A percentile compares a stretch with the other conserved stretches of the same genome.
phyloP scores from a whole-genome alignment of 2,888 invertebrate genomes.

The Trissonchulus sp. region DNA sequence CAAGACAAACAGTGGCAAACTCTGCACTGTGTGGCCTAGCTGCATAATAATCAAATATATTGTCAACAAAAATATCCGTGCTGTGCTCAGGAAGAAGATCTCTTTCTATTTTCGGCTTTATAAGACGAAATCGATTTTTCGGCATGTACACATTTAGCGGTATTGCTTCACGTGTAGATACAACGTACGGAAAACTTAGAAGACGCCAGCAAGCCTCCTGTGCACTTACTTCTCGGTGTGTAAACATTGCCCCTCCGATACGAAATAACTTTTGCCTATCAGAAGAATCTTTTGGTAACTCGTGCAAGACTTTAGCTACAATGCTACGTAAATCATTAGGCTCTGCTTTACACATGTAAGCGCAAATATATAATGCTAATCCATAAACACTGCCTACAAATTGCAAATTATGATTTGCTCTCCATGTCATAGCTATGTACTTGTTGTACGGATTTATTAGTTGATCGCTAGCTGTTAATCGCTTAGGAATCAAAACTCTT shows the following conservation, averaged over 20 bases:
- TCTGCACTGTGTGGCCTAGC: not conserved
- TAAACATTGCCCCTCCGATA: not conserved
- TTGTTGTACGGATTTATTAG: not conserved
- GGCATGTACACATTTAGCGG: not conserved
- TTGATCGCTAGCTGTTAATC: not conserved
- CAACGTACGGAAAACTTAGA: not conserved
- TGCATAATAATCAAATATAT: conserved; percentile 9
- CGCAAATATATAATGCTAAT: conserved; percentile 16
- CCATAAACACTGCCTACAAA: not conserved
- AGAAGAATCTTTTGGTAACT: not conserved
- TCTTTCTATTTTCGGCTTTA: not conserved
- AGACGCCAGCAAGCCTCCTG: conserved; percentile 12
- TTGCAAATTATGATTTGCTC: not conserved
- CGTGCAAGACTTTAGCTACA: not conserved
- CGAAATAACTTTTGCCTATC: conserved; percentile 6
- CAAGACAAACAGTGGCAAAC: too few relatives aligned
- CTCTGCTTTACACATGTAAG: conserved; percentile 19
- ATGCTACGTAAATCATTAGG: not conserved
- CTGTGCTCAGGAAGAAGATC: not conserved
- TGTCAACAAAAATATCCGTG: not conserved
- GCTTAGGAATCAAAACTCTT: not conserved
- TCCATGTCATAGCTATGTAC: not conserved
- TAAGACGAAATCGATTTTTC: not conserved
- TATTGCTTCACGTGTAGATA: not conserved
- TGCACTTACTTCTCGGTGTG: not conserved